phyloP scores from a whole-genome alignment of 2,113 vertebrate genomes.

The Pterocles gutturalis region DNA sequence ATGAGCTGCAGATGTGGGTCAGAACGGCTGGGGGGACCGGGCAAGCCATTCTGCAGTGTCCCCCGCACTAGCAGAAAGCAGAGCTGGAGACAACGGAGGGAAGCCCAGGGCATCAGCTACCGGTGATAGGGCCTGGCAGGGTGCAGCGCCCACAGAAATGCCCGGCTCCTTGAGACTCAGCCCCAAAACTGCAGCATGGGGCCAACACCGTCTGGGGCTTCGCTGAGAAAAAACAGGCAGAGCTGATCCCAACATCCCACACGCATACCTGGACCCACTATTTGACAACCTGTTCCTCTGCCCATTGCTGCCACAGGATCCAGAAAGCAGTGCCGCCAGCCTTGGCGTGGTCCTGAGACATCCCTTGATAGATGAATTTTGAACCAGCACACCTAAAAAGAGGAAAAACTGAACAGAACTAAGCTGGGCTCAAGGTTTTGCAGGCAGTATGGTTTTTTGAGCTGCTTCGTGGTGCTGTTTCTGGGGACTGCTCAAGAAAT shows the following conservation, averaged over 20 bases:
- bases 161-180: background rate
- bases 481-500: too few species aligned
- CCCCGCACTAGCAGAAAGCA: background rate
- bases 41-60: background rate
- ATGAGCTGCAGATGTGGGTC: background rate
- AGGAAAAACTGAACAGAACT: background rate
- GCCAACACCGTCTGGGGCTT: background rate
- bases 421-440: background rate
- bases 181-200: background rate
- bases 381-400: background rate
- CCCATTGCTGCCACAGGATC: background rate
- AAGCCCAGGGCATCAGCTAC: background rate
- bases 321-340: background rate
- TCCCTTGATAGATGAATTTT: background rate
- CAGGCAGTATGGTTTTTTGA: background rate
- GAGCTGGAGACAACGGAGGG: background rate
- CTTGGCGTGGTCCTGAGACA: background rate
- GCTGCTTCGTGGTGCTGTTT: background rate
- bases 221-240: background rate
- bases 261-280: rapidly evolving
- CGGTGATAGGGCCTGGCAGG: background rate
- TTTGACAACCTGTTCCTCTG: background rate
- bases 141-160: background rate
- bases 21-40: background rate
- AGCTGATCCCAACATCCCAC: background rate